Percentiles rank a stretch among this genome's conserved stretches.
Conservation (phyloP, 1,140 invertebrate species). For the Apis laboriosa region DNA sequence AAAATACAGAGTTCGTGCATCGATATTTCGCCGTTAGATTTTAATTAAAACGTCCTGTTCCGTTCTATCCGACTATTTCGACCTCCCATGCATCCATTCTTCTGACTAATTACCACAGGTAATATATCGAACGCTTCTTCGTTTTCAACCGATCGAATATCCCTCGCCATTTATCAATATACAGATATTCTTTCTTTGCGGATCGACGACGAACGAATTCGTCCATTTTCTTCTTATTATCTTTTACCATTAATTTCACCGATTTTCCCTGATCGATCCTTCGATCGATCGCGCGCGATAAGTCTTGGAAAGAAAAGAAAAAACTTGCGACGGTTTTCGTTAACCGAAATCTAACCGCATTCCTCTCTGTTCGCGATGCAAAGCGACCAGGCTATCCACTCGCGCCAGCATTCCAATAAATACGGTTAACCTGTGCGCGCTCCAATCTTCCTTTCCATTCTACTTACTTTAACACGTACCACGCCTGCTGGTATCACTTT, state of each 20-base stretch:
- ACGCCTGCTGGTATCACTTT: conserved; percentile 18
- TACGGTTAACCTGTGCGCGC: conserved; percentile 31
- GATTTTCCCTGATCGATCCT: no score
- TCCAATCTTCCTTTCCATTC: conserved; percentile 35
- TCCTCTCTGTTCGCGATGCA: conserved; percentile 39
- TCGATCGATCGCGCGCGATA: no score
- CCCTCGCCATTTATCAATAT: neutral
- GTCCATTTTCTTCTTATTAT: no score
- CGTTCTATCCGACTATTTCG: neutral
- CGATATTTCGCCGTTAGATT: neutral
- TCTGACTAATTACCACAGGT: conserved; percentile 3
- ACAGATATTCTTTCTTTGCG: neutral
- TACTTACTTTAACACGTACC: conserved; percentile 26
- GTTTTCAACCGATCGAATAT: neutral
- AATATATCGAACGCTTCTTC: no score
- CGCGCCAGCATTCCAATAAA: conserved; percentile 32
- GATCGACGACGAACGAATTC: no score
- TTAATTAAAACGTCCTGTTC: conserved; percentile 17
- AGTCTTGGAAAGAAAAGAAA: no score
- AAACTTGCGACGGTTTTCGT: neutral
- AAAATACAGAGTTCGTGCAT: neutral
- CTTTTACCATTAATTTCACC: no score
- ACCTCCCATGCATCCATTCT: no score
- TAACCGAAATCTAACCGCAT: conserved; percentile 40
- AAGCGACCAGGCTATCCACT: conserved; percentile 35